Evolutionary conservation across 1,140 invertebrate genomes (phyloP), one percentile per base, ranked within the genome.

Genomic region (Megalonaias nervosa): DNA sequence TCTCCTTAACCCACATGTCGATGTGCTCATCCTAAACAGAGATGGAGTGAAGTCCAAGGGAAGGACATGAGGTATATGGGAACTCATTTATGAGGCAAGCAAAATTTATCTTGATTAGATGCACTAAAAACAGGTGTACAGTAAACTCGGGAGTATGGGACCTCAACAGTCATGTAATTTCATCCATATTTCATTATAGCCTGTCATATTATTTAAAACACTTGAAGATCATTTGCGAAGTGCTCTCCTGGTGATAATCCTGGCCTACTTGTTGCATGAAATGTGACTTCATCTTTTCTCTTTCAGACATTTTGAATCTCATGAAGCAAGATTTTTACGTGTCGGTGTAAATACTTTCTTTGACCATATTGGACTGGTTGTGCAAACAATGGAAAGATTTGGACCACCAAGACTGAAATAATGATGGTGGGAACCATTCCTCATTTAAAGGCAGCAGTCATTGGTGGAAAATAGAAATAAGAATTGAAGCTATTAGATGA

Each of bases 311-410:
- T 93, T 95, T 82, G 88, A 84, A 75, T 93, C 93, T 0, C 84
- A 90, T 60, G 93, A 95, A 86, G 91, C 93, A 13, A 93, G 93
- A 74, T 93, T 94, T 84, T 80, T 96, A 19, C 89, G 95, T 80
- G 94, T 95, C 2, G 94, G 93, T 62, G 88, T 95, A 0, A 95
- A 94, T 71, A 93, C 94, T 15, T 95, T 96, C 83, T 94, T 96
- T 84, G 95, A 96, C 67, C 92, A 93, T 84, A 83, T 96, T 13
- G 90, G 93, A 31, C 90, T 96, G 17, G 93, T 95, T 48, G 91
- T 92, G 57, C 92, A 95, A 86, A 95, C 95, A 5, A 93, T 96
- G 57, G 90, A 93, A 72, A 87, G 92, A 81, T 94, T 95, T 90
- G 94, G 92, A 58, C 90, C 86, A 31, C 85, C 84, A 69, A 62